Evolutionary conservation across 1,140 invertebrate genomes (phyloP), one percentile per base, ranked within the genome.

Genomic region (Procambarus clarkii): DNA sequence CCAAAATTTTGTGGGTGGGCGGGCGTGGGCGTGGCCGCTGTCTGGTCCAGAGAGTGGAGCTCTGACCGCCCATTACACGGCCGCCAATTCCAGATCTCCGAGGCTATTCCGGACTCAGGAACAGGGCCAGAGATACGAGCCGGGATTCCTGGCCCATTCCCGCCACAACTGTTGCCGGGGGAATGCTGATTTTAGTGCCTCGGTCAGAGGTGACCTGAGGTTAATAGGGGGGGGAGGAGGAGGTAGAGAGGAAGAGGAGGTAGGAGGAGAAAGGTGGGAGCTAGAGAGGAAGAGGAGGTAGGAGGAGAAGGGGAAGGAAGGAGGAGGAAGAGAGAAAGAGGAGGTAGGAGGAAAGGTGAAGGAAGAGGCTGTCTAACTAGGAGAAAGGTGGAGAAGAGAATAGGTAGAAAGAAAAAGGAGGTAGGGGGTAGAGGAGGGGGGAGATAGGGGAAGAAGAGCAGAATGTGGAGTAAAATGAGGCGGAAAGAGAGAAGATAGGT

Each of bases 51-150:
- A 88, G 87, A 82, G 64, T 8, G 44, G n/a, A 74, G 46, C 46
- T 64, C 87, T 58, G 87, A 89, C 87, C 87, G 60, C 79, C 87
- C 87, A 89, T 89, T 89, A 83, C 87, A 89, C 87, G 87, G 58
- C 87, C 87, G 87, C 60, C 87, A 89, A 83, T 89, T 89, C 87
- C 87, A 89, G 87, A 88, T 80, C 60, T 71, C 18, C 77, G 77
- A 80, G 77, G 86, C 86, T 50, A 88, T 88, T 88, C 77, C 86
- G 77, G 86, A 88, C 81, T 60, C 60, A 60, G 77, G 60, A 54
- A 50, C 86, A 48, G 44, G 74, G 44, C 76, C 45, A 24, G 58
- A 45, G 18, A 45, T 21, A 24, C 76, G 86, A 34, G 15, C 5
- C 13, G 24, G 18, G 48, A 45, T 45, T 85, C 46, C 79, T 45